Evolutionary conservation across 2,888 invertebrate species (phyloP).

Genomic region (Rugalucina vietnamica): DNA sequence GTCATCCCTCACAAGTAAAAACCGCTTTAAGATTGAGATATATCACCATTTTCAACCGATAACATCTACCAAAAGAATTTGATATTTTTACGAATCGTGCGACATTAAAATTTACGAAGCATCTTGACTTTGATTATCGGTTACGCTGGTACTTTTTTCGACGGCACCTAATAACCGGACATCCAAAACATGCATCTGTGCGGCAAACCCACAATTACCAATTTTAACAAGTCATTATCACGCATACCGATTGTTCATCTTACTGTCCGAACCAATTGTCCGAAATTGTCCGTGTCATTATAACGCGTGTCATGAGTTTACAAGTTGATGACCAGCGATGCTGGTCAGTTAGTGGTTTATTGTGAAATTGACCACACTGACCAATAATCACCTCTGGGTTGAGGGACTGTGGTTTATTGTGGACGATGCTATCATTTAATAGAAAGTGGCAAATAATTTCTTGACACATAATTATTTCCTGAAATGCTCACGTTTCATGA

Average conservation of each 20-base stretch:
- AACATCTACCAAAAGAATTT: not conserved
- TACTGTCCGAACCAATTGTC: slow-evolving; percentile 6
- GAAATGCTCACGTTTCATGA: too few relatives aligned
- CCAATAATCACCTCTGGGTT: not conserved
- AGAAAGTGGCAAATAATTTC: slow-evolving; percentile 2
- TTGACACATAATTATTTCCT: slow-evolving; percentile 2
- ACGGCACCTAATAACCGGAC: not conserved
- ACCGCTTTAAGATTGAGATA: slow-evolving; percentile 2
- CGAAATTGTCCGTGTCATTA: slow-evolving; percentile 10
- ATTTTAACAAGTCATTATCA: slow-evolving; percentile 4
- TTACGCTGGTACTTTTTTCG: not conserved
- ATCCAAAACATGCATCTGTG: not conserved
- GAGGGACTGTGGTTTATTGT: not conserved
- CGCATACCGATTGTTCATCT: not conserved
- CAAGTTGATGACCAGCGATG: not conserved
- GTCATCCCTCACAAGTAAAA: not conserved
- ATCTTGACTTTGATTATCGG: not conserved
- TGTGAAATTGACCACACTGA: not conserved
- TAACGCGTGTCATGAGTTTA: slow-evolving; percentile 5
- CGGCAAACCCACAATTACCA: not conserved
- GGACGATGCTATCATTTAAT: not conserved
- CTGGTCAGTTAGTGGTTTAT: slow-evolving; percentile 9
- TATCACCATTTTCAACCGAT: not conserved
- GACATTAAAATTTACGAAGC: not conserved
- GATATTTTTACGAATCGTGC: not conserved